A percentile compares a stretch with the other conserved stretches of the same genome.
phyloP scores from a whole-genome alignment of 2,797 vertebrate genomes.

The Poeciliopsis paucimaculata region DNA sequence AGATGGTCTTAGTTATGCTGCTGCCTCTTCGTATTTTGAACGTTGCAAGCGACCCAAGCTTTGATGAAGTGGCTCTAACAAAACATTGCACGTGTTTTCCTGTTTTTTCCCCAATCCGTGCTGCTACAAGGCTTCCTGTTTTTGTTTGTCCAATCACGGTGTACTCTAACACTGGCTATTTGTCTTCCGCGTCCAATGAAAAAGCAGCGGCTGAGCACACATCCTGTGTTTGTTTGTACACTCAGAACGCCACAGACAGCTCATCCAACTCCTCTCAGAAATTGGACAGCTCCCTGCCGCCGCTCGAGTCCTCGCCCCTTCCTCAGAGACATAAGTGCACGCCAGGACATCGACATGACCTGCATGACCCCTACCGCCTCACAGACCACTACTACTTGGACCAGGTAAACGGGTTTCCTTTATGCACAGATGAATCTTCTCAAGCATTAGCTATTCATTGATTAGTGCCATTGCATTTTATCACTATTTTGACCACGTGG shows the following conservation, averaged over 20 bases:
- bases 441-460: background rate
- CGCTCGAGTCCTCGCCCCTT: constrained; percentile 89
- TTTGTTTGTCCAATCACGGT: constrained; percentile 72
- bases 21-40: constrained; percentile 3
- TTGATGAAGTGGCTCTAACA: constrained; percentile 38
- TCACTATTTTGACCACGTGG: background rate
- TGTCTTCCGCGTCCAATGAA: constrained; percentile 63
- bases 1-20: background rate
- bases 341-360: constrained; percentile 87
- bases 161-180: constrained; percentile 43
- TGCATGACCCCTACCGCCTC: constrained; percentile 86
- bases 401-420: constrained; percentile 79
- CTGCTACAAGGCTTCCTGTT: constrained; percentile 67
- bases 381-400: constrained; percentile 92
- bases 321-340: constrained; percentile 88
- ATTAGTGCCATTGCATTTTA: background rate
- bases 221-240: constrained; percentile 74
- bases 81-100: constrained; percentile 59
- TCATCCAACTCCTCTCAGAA: constrained; percentile 98
- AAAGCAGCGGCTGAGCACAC: constrained; percentile 39
- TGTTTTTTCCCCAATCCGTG: constrained; percentile 73
- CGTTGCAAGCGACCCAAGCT: constrained; percentile 32
- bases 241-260: constrained; percentile 94
- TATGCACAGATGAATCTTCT: background rate
- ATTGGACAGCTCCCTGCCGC: constrained; percentile 88